Conservation (phyloP, 2,797 vertebrate species). For the Silurus aristotelis region DNA sequence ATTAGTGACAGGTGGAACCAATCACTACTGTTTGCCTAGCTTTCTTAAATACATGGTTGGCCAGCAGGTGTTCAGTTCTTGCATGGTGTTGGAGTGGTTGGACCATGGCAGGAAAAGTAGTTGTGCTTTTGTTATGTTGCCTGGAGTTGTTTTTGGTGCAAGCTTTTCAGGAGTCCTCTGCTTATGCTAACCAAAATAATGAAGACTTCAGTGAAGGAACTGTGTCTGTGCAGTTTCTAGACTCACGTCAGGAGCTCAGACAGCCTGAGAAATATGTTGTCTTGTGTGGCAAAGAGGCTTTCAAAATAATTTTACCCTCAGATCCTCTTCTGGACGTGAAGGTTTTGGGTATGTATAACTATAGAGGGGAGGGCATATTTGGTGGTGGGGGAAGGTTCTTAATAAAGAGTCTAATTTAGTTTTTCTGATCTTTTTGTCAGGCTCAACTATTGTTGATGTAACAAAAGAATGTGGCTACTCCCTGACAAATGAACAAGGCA, state of each 20-base stretch:
- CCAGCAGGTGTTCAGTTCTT: background rate
- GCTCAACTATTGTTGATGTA: background rate
- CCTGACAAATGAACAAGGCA: background rate
- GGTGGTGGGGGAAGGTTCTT: no score
- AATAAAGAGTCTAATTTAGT: background rate
- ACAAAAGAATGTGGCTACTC: conserved; percentile 37
- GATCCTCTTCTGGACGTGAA: conserved; percentile 8
- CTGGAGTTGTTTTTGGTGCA: background rate
- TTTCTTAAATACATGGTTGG: background rate
- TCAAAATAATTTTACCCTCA: conserved; percentile 37
- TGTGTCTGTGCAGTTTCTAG: background rate
- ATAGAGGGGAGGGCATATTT: no score
- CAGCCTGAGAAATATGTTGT: background rate
- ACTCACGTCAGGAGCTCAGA: background rate
- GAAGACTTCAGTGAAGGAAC: background rate
- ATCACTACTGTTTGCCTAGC: background rate
- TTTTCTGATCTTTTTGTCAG: background rate
- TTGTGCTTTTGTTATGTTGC: background rate
- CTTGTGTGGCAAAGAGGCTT: conserved; percentile 33
- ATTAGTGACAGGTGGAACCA: conserved; percentile 10
- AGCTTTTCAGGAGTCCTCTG: background rate
- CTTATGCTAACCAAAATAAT: background rate
- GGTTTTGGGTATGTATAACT: conserved; percentile 41
- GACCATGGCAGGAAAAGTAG: background rate
- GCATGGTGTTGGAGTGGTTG: background rate